Evolutionary conservation across 2,113 vertebrate species (phyloP).

Genomic region (Amazona guildingii): DNA sequence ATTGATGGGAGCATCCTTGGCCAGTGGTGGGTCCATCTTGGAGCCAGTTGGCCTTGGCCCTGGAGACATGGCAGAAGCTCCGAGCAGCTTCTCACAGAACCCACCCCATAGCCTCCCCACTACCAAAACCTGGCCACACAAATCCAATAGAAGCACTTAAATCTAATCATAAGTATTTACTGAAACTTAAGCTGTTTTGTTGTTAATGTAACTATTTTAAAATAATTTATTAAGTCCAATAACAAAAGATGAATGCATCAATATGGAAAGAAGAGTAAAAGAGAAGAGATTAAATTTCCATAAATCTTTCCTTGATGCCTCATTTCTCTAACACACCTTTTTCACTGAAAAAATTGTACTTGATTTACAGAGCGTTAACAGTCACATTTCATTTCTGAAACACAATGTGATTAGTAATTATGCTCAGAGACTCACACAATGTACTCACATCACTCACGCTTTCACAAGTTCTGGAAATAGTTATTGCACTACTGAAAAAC

Average conservation of each 20-base stretch:
- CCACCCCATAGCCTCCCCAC: not conserved
- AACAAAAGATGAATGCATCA: not conserved
- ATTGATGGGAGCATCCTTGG: not conserved
- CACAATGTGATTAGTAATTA: not conserved
- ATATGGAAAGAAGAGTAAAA: not conserved
- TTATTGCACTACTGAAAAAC: not conserved
- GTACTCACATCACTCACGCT: not conserved
- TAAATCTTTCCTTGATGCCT: not conserved
- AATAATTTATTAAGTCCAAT: not conserved
- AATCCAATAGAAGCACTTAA: not conserved
- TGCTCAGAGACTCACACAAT: not conserved
- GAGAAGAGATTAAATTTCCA: not conserved
- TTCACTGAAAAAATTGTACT: not conserved
- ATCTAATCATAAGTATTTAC: not conserved
- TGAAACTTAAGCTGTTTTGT: not conserved
- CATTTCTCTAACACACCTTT: not conserved
- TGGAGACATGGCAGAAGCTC: not conserved
- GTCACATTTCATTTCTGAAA: not conserved
- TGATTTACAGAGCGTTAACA: not conserved
- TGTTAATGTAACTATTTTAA: not conserved
- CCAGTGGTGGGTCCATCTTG: not conserved
- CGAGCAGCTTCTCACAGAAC: not conserved
- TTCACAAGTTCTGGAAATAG: not conserved
- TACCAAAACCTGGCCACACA: not conserved
- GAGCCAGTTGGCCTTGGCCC: not conserved